A percentile compares a stretch with the other conserved stretches of the same genome.
Evolutionary conservation across 2,797 vertebrate genomes (phyloP).

Genomic region (Paguma larvata): DNA sequence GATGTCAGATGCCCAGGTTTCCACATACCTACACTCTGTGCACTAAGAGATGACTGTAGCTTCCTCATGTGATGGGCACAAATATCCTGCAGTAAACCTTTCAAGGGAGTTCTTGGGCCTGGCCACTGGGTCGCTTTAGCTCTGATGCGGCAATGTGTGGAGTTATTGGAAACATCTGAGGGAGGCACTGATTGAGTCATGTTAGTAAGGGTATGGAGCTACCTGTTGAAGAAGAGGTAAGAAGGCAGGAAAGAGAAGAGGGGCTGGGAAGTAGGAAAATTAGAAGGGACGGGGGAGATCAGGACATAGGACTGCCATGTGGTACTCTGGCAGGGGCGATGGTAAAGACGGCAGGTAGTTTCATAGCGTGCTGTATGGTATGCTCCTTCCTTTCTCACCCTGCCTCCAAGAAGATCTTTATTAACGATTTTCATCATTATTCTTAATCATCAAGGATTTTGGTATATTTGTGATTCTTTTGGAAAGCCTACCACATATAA

Average conservation of each 20-base stretch:
- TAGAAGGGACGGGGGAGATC: neutral
- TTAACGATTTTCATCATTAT: neutral
- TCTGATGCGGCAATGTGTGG: neutral
- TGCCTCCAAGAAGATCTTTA: neutral
- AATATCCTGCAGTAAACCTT: neutral
- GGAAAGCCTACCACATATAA: neutral
- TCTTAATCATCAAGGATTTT: neutral
- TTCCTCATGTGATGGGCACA: neutral
- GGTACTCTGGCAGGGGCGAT: neutral
- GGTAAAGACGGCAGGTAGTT: neutral
- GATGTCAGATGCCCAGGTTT: neutral
- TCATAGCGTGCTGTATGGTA: rapidly evolving
- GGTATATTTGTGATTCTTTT: neutral
- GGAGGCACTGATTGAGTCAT: neutral
- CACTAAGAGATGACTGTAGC: neutral
- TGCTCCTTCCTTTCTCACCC: neutral
- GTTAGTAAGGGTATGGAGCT: neutral
- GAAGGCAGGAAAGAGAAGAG: neutral
- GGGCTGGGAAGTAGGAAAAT: neutral
- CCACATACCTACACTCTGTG: neutral
- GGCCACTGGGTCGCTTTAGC: neutral
- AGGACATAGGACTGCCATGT: neutral
- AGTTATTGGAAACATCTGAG: neutral
- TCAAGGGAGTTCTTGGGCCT: neutral
- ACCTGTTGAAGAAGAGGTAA: neutral